Percentiles rank a stretch among this genome's conserved stretches.
Evolutionary conservation across 2,113 vertebrate species (phyloP).

Genomic region (Tenebrosternarchus preto): DNA sequence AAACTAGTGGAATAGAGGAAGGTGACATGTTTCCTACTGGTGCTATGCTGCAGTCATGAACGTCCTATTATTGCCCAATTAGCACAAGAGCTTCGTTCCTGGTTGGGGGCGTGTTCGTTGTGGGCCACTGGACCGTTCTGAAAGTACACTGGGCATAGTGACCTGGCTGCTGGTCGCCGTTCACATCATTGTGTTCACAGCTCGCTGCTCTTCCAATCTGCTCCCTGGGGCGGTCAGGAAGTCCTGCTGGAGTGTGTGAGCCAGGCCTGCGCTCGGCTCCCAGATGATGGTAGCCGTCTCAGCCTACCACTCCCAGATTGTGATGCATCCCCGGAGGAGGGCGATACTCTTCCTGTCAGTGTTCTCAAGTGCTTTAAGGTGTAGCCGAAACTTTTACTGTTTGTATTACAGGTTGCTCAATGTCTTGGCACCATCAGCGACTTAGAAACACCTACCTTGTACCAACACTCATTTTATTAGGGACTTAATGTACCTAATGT

Average conservation of each 20-base stretch:
- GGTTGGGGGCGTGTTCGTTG: slow-evolving; percentile 3
- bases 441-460: no score
- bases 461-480: no score
- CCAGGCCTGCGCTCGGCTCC: slow-evolving; percentile 18
- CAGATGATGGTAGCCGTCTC: neutral
- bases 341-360: neutral
- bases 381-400: no score
- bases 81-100: slow-evolving; percentile 13
- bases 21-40: slow-evolving; percentile 13
- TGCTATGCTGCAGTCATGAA: neutral
- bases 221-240: slow-evolving; percentile 24
- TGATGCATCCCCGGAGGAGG: slow-evolving; percentile 26
- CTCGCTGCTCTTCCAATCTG: slow-evolving; percentile 17
- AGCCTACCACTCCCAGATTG: slow-evolving; percentile 43
- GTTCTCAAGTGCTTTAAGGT: neutral
- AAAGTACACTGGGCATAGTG: slow-evolving; percentile 17
- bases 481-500: no score
- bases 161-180: slow-evolving; percentile 42
- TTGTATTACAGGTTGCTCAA: no score
- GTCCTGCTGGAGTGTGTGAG: slow-evolving; percentile 41
- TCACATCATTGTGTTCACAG: slow-evolving; percentile 47
- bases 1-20: neutral
- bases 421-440: no score
- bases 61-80: slow-evolving; percentile 1
- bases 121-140: slow-evolving; percentile 11